Base-by-base conservation (phyloP, 2,888 invertebrate species). In the Dynastes grantii region DNA sequence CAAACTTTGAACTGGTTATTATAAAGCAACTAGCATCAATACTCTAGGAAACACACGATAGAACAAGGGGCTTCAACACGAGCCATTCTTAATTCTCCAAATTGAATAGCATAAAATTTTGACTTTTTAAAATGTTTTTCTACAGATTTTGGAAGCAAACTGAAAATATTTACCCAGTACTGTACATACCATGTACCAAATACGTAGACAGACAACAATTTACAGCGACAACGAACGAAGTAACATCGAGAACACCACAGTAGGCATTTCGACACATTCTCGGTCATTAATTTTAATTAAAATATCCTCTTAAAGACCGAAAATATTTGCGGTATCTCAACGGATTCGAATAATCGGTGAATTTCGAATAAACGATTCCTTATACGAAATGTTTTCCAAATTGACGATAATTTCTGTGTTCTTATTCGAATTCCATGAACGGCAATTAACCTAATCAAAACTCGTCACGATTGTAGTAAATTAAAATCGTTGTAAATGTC, bases 251-350 rank as follows among this genome's bases (percentile, higher is more conserved):
- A 29, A 63, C 29, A 63, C 45, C 45, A 22, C 27, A 9, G 29
- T 22, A 61, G 9, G 29, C 61, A 63, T 32, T 63, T 32, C 63
- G 13, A 63, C 29, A 32, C 63, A 63, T 13, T 27, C 13, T 63
- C 29, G 63, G 22, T n/a, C 63, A 32, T 63, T 63, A 63, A 63
- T 63, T 63, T 63, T 63, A 63, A 63, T 63, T 63, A 63, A 63
- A 63, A 63, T 32, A 29, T 63, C 63, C 32, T 29, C 27, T 63
- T 63, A 63, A 63, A 4, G 29, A 32, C 63, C 63, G 32, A 63
- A 63, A 63, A 63, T 29, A 32, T 32, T 32, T 32, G 32, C 63
- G 45, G 45, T 45, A 45, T 45, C 8, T 45, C 45, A 8, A 45
- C 45, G 45, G 11, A 11, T 45, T 45, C 45, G 45, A 11, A 8